phyloP scores from a whole-genome alignment of 2,797 vertebrate genomes.

The Leuciscus waleckii region DNA sequence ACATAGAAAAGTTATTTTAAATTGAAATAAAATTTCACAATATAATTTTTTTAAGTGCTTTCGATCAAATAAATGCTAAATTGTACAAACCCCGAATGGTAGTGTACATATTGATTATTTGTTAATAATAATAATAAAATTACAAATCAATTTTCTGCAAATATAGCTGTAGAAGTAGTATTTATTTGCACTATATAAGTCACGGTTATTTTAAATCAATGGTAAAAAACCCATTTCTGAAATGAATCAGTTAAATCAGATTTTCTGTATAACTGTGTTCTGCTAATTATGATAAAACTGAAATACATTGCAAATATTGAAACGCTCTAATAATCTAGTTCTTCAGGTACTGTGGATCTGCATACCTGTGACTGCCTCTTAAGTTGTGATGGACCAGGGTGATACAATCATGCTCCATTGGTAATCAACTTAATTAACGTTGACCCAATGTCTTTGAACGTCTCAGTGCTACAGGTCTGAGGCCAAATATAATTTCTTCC shows the following conservation, averaged over 20 bases:
- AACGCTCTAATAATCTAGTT: neutral
- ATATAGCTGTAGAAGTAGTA: neutral
- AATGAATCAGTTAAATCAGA: neutral
- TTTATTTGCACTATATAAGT: neutral
- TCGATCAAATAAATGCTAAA: neutral
- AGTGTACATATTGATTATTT: neutral
- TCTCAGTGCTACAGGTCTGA: slow-evolving; percentile 62
- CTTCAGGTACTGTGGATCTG: slow-evolving; percentile 6
- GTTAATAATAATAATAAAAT: too few relatives aligned
- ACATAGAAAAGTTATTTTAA: neutral
- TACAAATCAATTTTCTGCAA: neutral
- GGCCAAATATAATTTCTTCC: slow-evolving; percentile 64
- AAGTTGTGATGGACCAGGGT: slow-evolving; percentile 53
- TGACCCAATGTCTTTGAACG: slow-evolving; percentile 62
- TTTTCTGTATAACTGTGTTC: neutral
- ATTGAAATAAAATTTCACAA: neutral
- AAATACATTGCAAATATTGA: slow-evolving; percentile 20
- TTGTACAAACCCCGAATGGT: neutral
- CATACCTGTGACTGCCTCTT: slow-evolving; percentile 10
- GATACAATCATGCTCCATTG: slow-evolving; percentile 64
- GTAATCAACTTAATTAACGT: slow-evolving; percentile 70
- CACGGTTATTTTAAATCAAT: neutral
- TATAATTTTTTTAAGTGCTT: too few relatives aligned
- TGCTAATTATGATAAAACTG: neutral
- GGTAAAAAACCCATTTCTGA: neutral